Percentiles rank a stretch among this genome's conserved stretches.
phyloP scores from a whole-genome alignment of 2,113 vertebrate genomes.

The Petrocephalus zakoni region DNA sequence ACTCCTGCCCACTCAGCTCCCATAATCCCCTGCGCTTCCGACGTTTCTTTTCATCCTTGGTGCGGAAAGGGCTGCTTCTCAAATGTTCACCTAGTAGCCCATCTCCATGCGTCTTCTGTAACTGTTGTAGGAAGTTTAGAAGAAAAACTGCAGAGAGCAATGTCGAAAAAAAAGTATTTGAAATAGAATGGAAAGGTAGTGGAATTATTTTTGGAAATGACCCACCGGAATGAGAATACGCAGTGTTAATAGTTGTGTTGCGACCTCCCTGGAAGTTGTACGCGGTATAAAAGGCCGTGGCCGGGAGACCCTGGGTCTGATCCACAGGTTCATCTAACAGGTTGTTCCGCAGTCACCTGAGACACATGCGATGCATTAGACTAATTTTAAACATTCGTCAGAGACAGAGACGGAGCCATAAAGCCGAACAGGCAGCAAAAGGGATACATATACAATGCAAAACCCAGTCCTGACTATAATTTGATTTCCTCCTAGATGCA shows the following conservation, averaged over 20 bases:
- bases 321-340: not conserved
- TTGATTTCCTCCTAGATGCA: slow-evolving; percentile 40
- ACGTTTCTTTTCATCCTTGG: not conserved
- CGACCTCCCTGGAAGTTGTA: not conserved
- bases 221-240: not conserved
- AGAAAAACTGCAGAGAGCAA: not conserved
- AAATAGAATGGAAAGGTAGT: not conserved
- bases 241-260: not conserved
- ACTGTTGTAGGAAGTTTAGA: slow-evolving; percentile 1
- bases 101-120: slow-evolving; percentile 19
- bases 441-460: slow-evolving; percentile 25
- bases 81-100: not conserved
- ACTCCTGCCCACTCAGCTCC: not conserved
- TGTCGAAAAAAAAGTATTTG: not conserved
- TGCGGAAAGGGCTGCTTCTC: not conserved
- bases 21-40: not conserved
- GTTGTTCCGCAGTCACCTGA: not conserved
- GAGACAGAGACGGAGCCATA: not conserved
- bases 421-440: not conserved
- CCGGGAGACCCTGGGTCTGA: not conserved
- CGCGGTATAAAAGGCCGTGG: not conserved
- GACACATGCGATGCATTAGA: not conserved
- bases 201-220: not conserved
- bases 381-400: not conserved
- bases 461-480: slow-evolving; percentile 47